phyloP scores from a whole-genome alignment of 2,797 vertebrate species.

The Oreonectes daqikongensis region DNA sequence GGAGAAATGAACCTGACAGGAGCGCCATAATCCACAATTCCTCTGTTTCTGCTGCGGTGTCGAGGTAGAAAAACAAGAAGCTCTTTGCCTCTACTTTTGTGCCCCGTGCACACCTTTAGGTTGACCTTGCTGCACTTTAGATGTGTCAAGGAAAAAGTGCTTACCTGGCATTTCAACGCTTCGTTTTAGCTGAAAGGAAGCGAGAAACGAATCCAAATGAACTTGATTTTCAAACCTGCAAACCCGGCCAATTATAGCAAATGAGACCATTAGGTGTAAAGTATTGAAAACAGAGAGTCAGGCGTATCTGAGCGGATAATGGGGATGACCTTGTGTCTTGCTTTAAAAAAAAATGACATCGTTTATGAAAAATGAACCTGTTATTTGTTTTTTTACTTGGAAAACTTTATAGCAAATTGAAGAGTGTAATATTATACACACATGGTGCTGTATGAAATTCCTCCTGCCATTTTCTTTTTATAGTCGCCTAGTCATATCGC shows the following conservation, averaged over 20 bases:
- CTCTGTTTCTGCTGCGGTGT: constrained; percentile 2
- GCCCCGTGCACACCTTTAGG: constrained; percentile 49
- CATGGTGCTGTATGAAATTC: no score
- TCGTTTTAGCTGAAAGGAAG: constrained; percentile 7
- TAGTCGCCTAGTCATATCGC: no score
- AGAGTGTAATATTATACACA: no score
- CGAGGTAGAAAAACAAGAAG: neutral
- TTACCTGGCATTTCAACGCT: constrained; percentile 36
- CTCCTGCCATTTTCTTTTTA: no score
- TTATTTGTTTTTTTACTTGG: neutral
- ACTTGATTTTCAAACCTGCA: constrained; percentile 37
- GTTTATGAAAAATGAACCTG: neutral
- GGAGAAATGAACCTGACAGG: constrained; percentile 62
- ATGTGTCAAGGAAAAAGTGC: constrained; percentile 49
- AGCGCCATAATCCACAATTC: constrained; percentile 60
- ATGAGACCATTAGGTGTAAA: neutral
- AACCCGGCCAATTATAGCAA: neutral
- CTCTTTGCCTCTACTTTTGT: no score
- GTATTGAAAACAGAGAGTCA: neutral
- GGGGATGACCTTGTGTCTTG: neutral
- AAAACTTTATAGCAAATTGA: no score
- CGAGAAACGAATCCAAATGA: constrained; percentile 21
- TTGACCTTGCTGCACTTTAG: constrained; percentile 45
- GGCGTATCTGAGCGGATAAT: neutral
- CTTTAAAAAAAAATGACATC: neutral